Evolutionary conservation across 2,113 vertebrate genomes (phyloP).

Genomic region (Grammomys dolichurus): DNA sequence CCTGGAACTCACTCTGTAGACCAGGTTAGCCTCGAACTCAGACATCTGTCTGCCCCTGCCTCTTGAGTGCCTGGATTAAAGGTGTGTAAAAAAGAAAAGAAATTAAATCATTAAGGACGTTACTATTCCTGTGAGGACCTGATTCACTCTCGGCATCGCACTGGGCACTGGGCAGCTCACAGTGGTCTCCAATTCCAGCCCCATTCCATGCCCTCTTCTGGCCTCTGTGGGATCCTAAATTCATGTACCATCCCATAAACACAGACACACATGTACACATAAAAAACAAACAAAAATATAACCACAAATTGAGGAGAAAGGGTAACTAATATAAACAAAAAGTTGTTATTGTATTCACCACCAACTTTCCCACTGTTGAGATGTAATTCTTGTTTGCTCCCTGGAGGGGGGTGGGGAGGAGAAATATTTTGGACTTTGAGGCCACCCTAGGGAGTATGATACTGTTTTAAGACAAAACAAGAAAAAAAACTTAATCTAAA

Average conservation of each 20-base stretch:
- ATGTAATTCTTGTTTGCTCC: not conserved
- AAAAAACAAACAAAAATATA: not conserved
- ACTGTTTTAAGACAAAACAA: not conserved
- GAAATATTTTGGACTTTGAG: not conserved
- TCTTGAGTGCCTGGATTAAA: not conserved
- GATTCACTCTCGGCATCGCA: not conserved
- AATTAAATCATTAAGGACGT: not conserved
- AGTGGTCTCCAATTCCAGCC: not conserved
- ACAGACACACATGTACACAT: not conserved
- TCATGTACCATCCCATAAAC: too few species aligned
- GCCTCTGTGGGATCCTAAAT: not conserved
- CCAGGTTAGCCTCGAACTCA: not conserved
- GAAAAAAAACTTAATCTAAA: not conserved
- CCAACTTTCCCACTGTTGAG: not conserved
- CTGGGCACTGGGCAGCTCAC: not conserved
- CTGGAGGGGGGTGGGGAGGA: not conserved
- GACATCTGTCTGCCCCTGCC: not conserved
- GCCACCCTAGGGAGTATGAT: not conserved
- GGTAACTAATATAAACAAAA: not conserved
- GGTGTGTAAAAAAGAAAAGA: not conserved
- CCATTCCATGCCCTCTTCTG: not conserved
- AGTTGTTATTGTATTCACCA: not conserved
- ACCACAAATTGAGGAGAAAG: not conserved
- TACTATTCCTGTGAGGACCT: not conserved
- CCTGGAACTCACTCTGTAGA: not conserved